Evolutionary conservation across 1,140 invertebrate species (phyloP).

Genomic region (Achatina immaculata): DNA sequence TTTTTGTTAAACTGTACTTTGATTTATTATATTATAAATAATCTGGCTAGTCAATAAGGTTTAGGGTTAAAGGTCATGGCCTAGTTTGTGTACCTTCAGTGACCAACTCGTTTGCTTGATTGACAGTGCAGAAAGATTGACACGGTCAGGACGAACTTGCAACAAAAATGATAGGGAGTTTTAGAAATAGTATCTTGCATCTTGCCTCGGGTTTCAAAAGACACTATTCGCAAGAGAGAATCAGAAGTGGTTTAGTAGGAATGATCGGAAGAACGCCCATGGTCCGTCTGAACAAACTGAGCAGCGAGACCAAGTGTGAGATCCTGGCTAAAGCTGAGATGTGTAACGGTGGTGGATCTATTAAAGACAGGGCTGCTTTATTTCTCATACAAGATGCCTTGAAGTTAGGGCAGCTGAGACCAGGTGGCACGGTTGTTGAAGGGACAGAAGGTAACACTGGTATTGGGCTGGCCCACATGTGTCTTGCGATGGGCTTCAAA

Average conservation of each 20-base stretch:
- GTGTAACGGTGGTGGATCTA: conserved; percentile 71
- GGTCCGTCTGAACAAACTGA: conserved; percentile 67
- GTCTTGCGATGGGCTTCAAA: conserved; percentile 69
- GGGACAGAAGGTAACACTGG: conserved; percentile 73
- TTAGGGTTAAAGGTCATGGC: too few species aligned
- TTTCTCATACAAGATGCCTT: conserved; percentile 69
- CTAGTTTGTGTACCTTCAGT: too few species aligned
- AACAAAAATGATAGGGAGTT: background rate
- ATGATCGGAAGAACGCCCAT: conserved; percentile 70
- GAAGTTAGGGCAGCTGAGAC: conserved; percentile 60
- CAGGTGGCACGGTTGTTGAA: conserved; percentile 71
- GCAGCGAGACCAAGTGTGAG: conserved; percentile 71
- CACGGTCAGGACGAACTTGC: too few species aligned
- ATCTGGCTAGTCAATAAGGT: too few species aligned
- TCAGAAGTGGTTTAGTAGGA: conserved; percentile 63
- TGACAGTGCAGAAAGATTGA: too few species aligned
- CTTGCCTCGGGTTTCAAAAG: background rate
- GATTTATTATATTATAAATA: too few species aligned
- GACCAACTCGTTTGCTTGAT: too few species aligned
- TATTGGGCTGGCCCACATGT: conserved; percentile 72
- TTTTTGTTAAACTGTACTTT: too few species aligned
- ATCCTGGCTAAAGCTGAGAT: conserved; percentile 71
- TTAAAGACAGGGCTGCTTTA: conserved; percentile 70
- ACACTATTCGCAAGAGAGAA: conserved; percentile 38
- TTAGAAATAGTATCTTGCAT: background rate